Evolutionary conservation across 2,113 vertebrate genomes (phyloP).

Genomic region (Strigops habroptila): DNA sequence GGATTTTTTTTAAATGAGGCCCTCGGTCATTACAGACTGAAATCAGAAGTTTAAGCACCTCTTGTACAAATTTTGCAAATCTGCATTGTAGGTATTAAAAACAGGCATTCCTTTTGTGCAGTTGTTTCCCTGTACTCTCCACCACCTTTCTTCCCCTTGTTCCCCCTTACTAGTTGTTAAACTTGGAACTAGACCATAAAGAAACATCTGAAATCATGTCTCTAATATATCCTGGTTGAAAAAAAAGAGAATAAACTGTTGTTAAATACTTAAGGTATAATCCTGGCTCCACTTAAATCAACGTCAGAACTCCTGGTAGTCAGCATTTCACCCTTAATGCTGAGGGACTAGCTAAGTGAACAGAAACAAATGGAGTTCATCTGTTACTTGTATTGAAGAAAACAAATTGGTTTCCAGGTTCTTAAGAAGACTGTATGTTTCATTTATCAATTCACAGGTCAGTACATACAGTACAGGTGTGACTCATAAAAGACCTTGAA

Average conservation of each 20-base stretch:
- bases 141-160: background rate
- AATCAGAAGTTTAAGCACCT: slow-evolving; percentile 2
- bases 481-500: slow-evolving; percentile 10
- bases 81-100: background rate
- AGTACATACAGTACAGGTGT: slow-evolving; percentile 39
- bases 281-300: background rate
- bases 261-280: background rate
- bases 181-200: background rate
- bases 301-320: background rate
- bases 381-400: background rate
- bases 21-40: background rate
- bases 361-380: slow-evolving; percentile 27
- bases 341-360: background rate
- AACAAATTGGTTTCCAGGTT: slow-evolving; percentile 8
- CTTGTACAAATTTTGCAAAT: background rate
- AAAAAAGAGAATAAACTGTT: background rate
- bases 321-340: background rate
- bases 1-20: background rate
- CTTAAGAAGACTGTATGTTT: slow-evolving; percentile 24
- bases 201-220: background rate
- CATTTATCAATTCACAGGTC: slow-evolving; percentile 65
- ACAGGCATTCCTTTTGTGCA: background rate
- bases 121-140: background rate
- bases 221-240: background rate
- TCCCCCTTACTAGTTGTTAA: background rate